Evolutionary conservation across 2,113 vertebrate species (phyloP), one percentile per base, ranked within the genome.

Genomic region (Hydrochoerus hydrochaeris): DNA sequence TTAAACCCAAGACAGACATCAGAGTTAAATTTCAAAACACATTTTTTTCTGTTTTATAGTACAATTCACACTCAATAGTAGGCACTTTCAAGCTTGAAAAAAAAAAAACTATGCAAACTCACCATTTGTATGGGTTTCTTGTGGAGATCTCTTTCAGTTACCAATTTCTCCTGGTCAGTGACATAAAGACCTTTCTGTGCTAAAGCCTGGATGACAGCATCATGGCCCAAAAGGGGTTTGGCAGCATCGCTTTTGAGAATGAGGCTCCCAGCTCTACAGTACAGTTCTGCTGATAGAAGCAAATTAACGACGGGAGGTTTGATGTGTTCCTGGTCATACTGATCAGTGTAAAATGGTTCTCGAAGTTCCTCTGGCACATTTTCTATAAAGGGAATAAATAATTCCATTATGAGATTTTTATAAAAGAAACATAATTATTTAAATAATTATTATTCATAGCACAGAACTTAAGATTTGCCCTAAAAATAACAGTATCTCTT

Each of bases 301-400:
- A 99, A 98, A 96, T 99, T 99, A 65, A 99, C 99, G 94, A 99
- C 99, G 0, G 99, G 99, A 10, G 99, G 99, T 96, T 99, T 99
- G 96, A 99, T 99, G 98, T 99, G 99, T 98, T 99, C 99, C 97
- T 99, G 99, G 82, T 99, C 99, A 90, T 99, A 99, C 98, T 99
- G 99, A 98, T 99, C 99, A 7, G 99, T 99, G 98, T 99, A 99
- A 98, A 99, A 99, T 0, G 99, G 99, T 57, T 99, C 99, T 97
- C 98, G 98, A 17, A 99, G 96, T 63, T 99, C 99, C 97, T 99
- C 98, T 22, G 99, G 99, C 98, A 99, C 98, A 80, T 99, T 99
- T 98, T 99, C 99, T 99, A 98, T 16, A 95, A 95, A 95, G 67
- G 41, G 62, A 10, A 44, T 67, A 58, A 69, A 82, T 54, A 32